Conservation (phyloP, 2,113 vertebrate genomes). For the Poicephalus meyeri region DNA sequence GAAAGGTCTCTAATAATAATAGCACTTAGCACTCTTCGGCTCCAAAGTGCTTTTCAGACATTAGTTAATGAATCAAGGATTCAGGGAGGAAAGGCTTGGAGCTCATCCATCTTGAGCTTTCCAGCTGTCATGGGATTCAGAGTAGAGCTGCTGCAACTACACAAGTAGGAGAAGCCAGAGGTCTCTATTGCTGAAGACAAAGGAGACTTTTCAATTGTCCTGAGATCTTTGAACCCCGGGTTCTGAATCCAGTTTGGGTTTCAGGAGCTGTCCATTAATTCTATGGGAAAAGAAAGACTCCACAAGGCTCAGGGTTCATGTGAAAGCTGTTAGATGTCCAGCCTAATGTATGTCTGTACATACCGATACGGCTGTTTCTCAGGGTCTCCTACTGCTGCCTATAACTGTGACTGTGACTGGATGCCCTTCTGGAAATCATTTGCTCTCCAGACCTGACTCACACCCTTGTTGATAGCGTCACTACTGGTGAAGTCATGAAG, state of each 20-base stretch:
- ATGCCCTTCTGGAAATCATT: background rate
- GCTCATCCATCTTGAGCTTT: background rate
- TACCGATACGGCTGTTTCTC: background rate
- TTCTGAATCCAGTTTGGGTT: background rate
- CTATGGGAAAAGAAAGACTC: background rate
- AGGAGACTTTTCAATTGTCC: background rate
- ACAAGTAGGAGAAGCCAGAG: background rate
- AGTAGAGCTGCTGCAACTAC: background rate
- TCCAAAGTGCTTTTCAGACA: slow-evolving; percentile 53
- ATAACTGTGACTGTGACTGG: background rate
- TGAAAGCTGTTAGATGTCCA: background rate
- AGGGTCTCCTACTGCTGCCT: background rate
- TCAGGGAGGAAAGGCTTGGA: too few relatives aligned
- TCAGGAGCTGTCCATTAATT: background rate
- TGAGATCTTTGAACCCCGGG: background rate
- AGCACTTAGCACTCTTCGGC: slow-evolving; percentile 46
- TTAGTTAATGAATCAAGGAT: background rate
- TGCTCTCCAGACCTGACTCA: background rate
- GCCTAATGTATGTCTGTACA: background rate
- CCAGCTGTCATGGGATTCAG: background rate
- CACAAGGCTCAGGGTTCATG: fast-evolving
- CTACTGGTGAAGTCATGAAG: background rate
- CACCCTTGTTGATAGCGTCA: background rate
- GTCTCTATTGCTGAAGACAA: background rate
- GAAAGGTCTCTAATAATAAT: slow-evolving; percentile 56